phyloP scores from a whole-genome alignment of 2,797 vertebrate species.

The Pelodytes ibericus region DNA sequence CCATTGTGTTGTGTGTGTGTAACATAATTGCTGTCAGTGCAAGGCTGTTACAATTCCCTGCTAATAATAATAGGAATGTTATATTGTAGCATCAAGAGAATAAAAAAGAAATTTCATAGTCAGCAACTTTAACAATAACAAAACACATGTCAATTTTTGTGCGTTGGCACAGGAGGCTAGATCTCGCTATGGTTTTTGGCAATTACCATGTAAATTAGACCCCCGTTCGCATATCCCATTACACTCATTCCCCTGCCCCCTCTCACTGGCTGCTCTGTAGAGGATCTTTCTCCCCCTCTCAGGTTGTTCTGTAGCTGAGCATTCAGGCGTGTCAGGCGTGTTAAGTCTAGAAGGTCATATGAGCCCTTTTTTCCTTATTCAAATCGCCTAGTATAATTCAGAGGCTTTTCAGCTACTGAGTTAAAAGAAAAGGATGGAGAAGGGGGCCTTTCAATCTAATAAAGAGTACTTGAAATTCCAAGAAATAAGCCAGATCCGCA shows the following conservation, averaged over 20 bases:
- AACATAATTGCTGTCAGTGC: constrained; percentile 78
- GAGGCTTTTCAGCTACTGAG: constrained; percentile 69
- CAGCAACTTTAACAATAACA: constrained; percentile 71
- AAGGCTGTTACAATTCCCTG: constrained; percentile 75
- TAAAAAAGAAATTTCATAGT: constrained; percentile 76
- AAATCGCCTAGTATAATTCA: constrained; percentile 68
- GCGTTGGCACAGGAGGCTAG: constrained; percentile 72
- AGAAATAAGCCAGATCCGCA: constrained; percentile 69
- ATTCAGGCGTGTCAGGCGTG: constrained; percentile 64
- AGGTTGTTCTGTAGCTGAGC: constrained; percentile 61
- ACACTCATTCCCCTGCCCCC: constrained; percentile 62
- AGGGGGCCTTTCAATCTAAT: constrained; percentile 66
- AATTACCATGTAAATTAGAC: constrained; percentile 80
- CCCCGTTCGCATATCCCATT: constrained; percentile 66
- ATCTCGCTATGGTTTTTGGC: constrained; percentile 67
- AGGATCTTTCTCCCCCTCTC: constrained; percentile 41
- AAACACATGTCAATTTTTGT: constrained; percentile 70
- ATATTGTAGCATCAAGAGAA: constrained; percentile 72
- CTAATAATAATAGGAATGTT: constrained; percentile 75
- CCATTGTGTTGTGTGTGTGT: constrained; percentile 75
- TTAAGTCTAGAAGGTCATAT: constrained; percentile 58
- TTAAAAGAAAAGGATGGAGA: constrained; percentile 58
- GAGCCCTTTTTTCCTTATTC: constrained; percentile 65
- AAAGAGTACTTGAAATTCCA: constrained; percentile 64
- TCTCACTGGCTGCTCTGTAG: constrained; percentile 59